A percentile compares a stretch with the other conserved stretches of the same genome.
Evolutionary conservation across 92 coral and sea anemone genomes (phyloP).

Genomic region (Desmophyllum pertusum): DNA sequence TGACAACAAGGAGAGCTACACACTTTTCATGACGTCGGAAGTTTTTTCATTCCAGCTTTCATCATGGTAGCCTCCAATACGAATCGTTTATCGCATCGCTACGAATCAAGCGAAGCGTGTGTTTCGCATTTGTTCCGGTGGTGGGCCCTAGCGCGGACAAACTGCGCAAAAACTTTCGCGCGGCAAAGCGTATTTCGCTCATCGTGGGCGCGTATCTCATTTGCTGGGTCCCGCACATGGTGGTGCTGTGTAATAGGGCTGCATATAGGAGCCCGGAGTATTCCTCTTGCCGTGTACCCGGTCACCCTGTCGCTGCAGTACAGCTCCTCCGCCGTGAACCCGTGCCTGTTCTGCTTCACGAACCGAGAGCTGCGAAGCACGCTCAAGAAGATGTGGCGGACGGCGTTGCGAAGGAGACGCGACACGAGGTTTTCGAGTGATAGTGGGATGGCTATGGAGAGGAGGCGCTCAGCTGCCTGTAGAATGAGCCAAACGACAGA

Average conservation of each 20-base stretch:
- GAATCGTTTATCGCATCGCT: constrained; percentile 74
- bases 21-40: constrained; percentile 56
- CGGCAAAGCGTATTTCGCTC: constrained; percentile 77
- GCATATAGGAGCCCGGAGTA: constrained; percentile 45
- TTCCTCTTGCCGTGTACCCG: constrained; percentile 63
- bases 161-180: constrained; percentile 74
- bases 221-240: constrained; percentile 86
- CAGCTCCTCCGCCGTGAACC: constrained; percentile 84
- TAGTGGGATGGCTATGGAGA: not conserved
- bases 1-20: constrained; percentile 54
- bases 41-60: constrained; percentile 77
- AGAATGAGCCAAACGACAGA: constrained; percentile 34
- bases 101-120: constrained; percentile 70
- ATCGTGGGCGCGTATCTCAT: constrained; percentile 77
- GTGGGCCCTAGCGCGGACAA: constrained; percentile 39
- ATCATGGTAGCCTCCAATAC: constrained; percentile 63
- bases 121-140: constrained; percentile 42
- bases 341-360: constrained; percentile 79
- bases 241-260: constrained; percentile 56
- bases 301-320: constrained; percentile 77
- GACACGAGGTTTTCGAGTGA: not conserved
- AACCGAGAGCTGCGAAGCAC: constrained; percentile 75
- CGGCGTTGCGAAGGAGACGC: not conserved
- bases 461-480: not conserved
- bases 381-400: constrained; percentile 16